These are phyloP conservation scores for Coelopa pilipes DNA, from an alignment of 2,888 invertebrate genomes.

Conservation along the genomic window DNA sequence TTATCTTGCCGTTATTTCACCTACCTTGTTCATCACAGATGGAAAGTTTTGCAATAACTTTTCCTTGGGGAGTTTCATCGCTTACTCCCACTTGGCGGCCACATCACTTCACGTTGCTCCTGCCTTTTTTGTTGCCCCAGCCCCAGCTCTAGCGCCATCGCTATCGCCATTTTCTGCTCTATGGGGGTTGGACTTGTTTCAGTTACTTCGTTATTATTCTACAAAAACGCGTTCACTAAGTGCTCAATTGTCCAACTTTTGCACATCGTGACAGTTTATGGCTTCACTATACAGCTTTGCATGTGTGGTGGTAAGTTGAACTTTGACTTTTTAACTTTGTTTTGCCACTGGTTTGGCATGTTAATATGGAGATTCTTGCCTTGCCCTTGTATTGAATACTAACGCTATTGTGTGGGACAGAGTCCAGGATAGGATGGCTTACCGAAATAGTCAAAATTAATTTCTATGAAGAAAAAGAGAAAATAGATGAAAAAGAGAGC, in stretches of 20 bases:
- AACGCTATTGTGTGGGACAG: too few relatives aligned
- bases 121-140: not conserved
- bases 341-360: not conserved
- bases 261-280: conserved; percentile 31
- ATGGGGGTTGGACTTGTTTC: not conserved
- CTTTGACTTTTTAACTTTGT: conserved; percentile 27
- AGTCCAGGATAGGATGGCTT: too few relatives aligned
- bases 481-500: too few relatives aligned
- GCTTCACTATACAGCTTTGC: conserved; percentile 28
- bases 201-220: conserved; percentile 19
- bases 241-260: conserved; percentile 25
- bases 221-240: not conserved
- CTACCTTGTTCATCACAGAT: too few relatives aligned
- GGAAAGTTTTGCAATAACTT: too few relatives aligned
- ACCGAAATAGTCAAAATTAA: too few relatives aligned
- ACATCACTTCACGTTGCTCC: not conserved
- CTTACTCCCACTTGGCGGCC: too few relatives aligned
- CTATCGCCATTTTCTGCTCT: not conserved
- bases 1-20: too few relatives aligned
- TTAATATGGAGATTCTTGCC: too few relatives aligned
- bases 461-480: too few relatives aligned
- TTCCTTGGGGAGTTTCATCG: too few relatives aligned
- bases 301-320: conserved; percentile 16
- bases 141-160: not conserved
- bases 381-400: too few relatives aligned